phyloP scores from a whole-genome alignment of 2,797 vertebrate species.

The Limosa lapponica region DNA sequence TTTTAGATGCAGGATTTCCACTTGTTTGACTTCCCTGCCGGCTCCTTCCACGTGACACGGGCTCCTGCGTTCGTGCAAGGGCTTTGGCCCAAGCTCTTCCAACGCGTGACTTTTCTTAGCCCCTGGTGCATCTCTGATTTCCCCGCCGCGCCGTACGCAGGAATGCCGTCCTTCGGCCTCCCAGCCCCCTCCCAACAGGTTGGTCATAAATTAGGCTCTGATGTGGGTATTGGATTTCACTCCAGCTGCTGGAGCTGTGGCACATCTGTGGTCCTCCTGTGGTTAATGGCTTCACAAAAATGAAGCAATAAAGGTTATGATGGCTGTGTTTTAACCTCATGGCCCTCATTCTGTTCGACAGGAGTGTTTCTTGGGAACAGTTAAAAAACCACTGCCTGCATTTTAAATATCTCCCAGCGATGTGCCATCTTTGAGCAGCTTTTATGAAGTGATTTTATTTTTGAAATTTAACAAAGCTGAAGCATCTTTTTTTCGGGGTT shows the following conservation, averaged over 20 bases:
- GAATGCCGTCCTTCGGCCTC: background rate
- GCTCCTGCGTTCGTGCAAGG: background rate
- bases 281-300: conserved; percentile 69
- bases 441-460: conserved; percentile 10
- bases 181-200: conserved; percentile 15
- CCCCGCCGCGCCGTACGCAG: background rate
- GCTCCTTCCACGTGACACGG: accelerated
- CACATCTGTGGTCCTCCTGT: conserved; percentile 74
- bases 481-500: background rate
- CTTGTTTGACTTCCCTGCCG: too few relatives aligned
- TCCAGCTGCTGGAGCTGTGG: conserved; percentile 58
- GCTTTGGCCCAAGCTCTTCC: background rate
- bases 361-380: conserved; percentile 40
- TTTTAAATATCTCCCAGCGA: conserved; percentile 29
- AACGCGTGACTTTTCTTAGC: accelerated
- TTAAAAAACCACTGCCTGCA: conserved; percentile 35
- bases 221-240: conserved; percentile 64
- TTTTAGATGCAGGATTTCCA: background rate
- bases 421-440: background rate
- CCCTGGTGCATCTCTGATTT: background rate
- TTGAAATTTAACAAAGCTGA: background rate
- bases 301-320: conserved; percentile 75
- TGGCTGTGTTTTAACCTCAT: conserved; percentile 73
- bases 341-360: conserved; percentile 53
- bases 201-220: conserved; percentile 70